Conservation (phyloP, 2,113 vertebrate species). For the Daphoenositta chrysoptera region DNA sequence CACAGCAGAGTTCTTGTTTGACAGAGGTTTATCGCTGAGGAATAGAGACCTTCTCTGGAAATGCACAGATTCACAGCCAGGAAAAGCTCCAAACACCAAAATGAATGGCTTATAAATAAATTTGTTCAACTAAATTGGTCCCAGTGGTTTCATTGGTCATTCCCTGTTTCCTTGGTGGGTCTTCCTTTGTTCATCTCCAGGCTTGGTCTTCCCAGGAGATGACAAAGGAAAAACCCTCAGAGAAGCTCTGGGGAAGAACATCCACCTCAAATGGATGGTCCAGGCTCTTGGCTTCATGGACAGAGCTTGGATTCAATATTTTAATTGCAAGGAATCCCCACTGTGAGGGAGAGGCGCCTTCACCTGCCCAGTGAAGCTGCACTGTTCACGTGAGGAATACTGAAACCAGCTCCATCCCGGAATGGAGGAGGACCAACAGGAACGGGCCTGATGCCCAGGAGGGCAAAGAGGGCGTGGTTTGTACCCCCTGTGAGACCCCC, state of each 20-base stretch:
- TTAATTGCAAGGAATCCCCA: background rate
- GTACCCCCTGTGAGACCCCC: background rate
- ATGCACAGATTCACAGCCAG: background rate
- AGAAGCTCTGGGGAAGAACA: background rate
- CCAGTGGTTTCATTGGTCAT: background rate
- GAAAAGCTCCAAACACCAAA: background rate
- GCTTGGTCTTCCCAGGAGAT: background rate
- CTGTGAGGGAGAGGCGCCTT: background rate
- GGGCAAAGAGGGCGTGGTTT: background rate
- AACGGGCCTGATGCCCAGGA: accelerated
- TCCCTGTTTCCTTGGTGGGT: background rate
- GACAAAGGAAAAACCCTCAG: background rate
- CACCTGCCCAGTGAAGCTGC: background rate
- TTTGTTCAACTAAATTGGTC: background rate
- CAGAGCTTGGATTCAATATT: background rate
- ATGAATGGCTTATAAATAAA: background rate
- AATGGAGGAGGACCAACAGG: accelerated
- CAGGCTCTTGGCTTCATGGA: background rate
- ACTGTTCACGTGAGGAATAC: accelerated
- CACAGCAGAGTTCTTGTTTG: background rate
- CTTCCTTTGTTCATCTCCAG: background rate
- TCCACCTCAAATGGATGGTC: accelerated
- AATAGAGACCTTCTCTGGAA: background rate
- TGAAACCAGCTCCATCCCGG: background rate
- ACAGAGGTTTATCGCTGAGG: background rate